Percentiles rank a stretch among this genome's conserved stretches.
These are phyloP conservation scores for Scomberomorus guttatus DNA, from an alignment of 2,797 vertebrate species.

Conservation along the genomic window DNA sequence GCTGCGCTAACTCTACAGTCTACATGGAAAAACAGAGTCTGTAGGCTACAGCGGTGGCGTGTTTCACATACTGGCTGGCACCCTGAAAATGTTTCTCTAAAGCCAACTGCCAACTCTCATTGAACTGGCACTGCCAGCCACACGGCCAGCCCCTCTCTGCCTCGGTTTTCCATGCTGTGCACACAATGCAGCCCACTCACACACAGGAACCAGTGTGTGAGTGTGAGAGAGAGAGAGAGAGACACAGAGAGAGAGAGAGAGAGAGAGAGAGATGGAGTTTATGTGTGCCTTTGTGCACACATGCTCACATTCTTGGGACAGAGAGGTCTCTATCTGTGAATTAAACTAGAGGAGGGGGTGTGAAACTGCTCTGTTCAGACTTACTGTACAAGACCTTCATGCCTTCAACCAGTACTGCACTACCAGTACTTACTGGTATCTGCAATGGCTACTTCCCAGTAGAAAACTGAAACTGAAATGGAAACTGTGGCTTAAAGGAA, in stretches of 20 bases:
- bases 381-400: slow-evolving; percentile 13
- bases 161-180: slow-evolving; percentile 66
- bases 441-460: background rate
- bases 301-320: slow-evolving; percentile 65
- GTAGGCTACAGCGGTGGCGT: slow-evolving; percentile 27
- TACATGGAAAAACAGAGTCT: slow-evolving; percentile 39
- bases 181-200: slow-evolving; percentile 75
- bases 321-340: slow-evolving; percentile 70
- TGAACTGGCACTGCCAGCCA: slow-evolving; percentile 73
- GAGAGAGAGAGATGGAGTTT: slow-evolving; percentile 20
- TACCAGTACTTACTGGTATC: background rate
- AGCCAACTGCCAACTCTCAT: slow-evolving; percentile 55
- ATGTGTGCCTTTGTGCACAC: slow-evolving; percentile 39
- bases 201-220: slow-evolving; percentile 49
- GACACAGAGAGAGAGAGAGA: background rate
- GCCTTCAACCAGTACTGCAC: background rate
- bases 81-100: slow-evolving; percentile 56
- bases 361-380: slow-evolving; percentile 28
- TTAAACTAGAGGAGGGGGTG: slow-evolving; percentile 41
- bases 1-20: slow-evolving; percentile 4
- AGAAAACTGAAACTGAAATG: background rate
- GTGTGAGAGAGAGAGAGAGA: slow-evolving; percentile 3
- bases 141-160: slow-evolving; percentile 54
- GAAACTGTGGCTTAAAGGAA: background rate
- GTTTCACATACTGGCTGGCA: slow-evolving; percentile 36